Base-by-base conservation (phyloP, 2,113 vertebrate species). In the Phainopepla nitens region DNA sequence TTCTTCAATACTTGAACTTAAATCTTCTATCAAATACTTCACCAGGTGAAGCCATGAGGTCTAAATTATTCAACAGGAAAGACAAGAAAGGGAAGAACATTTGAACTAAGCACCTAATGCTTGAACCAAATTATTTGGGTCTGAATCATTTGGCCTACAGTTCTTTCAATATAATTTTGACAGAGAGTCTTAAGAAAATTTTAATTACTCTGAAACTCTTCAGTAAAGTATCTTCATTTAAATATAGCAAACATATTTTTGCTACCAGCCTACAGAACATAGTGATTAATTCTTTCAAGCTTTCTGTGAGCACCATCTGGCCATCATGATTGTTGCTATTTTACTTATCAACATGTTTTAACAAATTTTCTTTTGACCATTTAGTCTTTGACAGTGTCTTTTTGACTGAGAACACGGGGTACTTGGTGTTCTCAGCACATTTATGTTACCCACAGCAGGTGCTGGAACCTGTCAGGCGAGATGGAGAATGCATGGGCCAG, bases 221-320 rank as follows among this genome's bases (percentile, higher is more conserved):
- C 25, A n/a, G 57, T 79, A 15, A 79, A 68, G 39, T 24, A 20
- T 76, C 51, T 66, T 61, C 27, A 45, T 81, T 87, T 90, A 96
- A 95, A 93, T 89, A 88, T 77, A 92, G 82, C 60, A 70, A 82
- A 85, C 45, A 42, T 72, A 89, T 87, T 94, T 90, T 93, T 92
- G 58, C 71, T 80, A 82, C 61, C 71, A 95, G 62, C 85, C 89
- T 87, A 70, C 66, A 54, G 76, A 95, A 64, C 41, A 44, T 17
- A 62, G 71, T 73, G 44, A 95, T 92, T 90, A 92, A 90, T 87
- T 93, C 80, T 77, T 87, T 81, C 29, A 71, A 19, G 64, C 68
- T 73, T 91, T 83, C 80, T 66, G 56, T 36, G 51, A 91, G 87
- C 68, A 89, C 96, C 90, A 94, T 95, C 92, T 97, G 93, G 66